Evolutionary conservation across 2,888 invertebrate species (phyloP), one percentile per base, ranked within the genome.

Genomic region (Meiosimyza platycephala): DNA sequence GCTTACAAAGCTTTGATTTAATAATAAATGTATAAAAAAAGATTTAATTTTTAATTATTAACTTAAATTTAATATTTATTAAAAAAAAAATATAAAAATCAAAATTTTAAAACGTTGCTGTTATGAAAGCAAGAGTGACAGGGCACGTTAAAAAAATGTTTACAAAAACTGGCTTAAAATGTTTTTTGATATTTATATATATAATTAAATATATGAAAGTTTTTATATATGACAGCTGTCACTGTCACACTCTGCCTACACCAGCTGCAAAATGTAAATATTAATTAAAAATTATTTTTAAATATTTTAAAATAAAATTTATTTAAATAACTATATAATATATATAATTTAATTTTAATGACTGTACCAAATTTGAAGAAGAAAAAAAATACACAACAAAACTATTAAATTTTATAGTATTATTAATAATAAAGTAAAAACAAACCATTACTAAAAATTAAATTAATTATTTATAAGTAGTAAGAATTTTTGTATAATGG

Each of bases 361-460:
- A 78, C 74, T 78, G 78, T 79, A 79, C 77, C 78, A 79, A 79
- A 79, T 73, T 77, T 77, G 71, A 64, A 74, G 22, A 22, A 22
- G 22, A 28, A 28, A 28, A 28, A 28, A 28, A 72, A 74, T 69
- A 52, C 71, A 72, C 52, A 65, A 55, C 68, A n/a, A 57, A 68
- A 57, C 68, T 67, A 65, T 72, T 55, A 66, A 12, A 54, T 57
- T 57, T 48, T 55, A 28, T 57, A 57, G 28, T 40, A 40, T 57
- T 22, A 40, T 40, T 47, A 63, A 63, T 64, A 33, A 47, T 52
- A 16, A 22, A 47, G 33, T 51, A 64, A 54, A 18, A 68, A 68
- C 33, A 13, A 65, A 57, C n/a, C 54, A 15, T 55, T 28, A 57
- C 16, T 47, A 33, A 48, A 64, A 51, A 40, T 22, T 28, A 22